Percentiles rank a stretch among this genome's conserved stretches.
Conservation (phyloP, 2,888 invertebrate species). For the Scaptomyza flava region DNA sequence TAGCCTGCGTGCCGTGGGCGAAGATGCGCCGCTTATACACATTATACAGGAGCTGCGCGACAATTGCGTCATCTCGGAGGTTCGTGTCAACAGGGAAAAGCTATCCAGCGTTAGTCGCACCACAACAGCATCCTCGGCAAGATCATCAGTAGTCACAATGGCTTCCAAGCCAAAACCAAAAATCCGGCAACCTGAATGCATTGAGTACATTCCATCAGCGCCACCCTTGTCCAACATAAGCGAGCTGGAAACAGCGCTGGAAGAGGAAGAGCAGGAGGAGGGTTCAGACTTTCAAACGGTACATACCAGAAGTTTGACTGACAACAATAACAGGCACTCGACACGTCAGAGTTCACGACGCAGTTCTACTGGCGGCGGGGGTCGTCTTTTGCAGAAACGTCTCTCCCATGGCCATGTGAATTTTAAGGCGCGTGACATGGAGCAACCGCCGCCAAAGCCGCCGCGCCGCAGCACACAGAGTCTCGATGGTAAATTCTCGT, state of each 20-base stretch:
- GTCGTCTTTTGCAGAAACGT: slow-evolving; percentile 80
- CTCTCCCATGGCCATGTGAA: slow-evolving; percentile 64
- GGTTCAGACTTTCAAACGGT: slow-evolving; percentile 15
- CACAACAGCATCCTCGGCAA: not conserved
- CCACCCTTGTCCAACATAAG: slow-evolving; percentile 60
- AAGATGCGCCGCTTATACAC: slow-evolving; percentile 81
- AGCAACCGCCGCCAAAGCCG: slow-evolving; percentile 81
- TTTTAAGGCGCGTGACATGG: slow-evolving; percentile 69
- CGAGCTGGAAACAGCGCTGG: slow-evolving; percentile 61
- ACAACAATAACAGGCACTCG: slow-evolving; percentile 25
- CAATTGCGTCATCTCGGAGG: slow-evolving; percentile 83
- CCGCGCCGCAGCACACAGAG: slow-evolving; percentile 77
- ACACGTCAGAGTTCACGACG: slow-evolving; percentile 57
- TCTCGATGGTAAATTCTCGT: slow-evolving; percentile 63
- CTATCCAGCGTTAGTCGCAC: slow-evolving; percentile 33
- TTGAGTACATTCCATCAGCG: slow-evolving; percentile 57
- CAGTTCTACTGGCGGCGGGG: slow-evolving; percentile 66
- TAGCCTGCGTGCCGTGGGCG: slow-evolving; percentile 61
- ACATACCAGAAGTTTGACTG: slow-evolving; percentile 30
- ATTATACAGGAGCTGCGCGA: slow-evolving; percentile 83
- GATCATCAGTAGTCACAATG: not conserved
- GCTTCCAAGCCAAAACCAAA: slow-evolving; percentile 11
- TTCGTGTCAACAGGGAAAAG: slow-evolving; percentile 81
- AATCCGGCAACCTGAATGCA: slow-evolving; percentile 22
- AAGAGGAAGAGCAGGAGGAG: slow-evolving; percentile 26